phyloP scores from a whole-genome alignment of 2,113 vertebrate species.

The Orcinus orca region DNA sequence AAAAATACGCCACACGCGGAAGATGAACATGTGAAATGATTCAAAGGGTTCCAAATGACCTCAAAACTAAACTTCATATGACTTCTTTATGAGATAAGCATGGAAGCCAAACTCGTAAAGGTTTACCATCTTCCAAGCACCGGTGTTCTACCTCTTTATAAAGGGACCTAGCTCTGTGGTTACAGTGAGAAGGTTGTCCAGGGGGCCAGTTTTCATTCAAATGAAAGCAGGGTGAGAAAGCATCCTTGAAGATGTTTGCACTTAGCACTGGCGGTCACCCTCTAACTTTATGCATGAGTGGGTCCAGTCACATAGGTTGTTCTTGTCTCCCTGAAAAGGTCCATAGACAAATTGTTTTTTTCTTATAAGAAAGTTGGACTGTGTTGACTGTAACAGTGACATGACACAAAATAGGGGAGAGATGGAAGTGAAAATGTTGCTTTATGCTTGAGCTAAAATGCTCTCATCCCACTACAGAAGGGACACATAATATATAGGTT shows the following conservation, averaged over 20 bases:
- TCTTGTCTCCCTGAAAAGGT: background rate
- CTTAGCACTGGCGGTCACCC: background rate
- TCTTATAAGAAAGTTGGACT: background rate
- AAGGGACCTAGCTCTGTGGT: background rate
- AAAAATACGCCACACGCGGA: background rate
- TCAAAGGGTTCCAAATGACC: background rate
- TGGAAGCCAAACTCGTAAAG: background rate
- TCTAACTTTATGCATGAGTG: background rate
- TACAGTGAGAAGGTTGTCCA: background rate
- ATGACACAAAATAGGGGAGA: background rate
- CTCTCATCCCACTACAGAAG: background rate
- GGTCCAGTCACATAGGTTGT: background rate
- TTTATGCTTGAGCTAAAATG: background rate
- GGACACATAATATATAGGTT: background rate
- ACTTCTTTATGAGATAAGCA: background rate
- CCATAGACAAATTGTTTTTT: background rate
- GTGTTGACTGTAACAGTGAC: background rate
- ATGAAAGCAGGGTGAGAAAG: background rate
- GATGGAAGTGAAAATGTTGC: background rate
- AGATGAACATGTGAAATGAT: background rate
- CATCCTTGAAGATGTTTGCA: fast-evolving
- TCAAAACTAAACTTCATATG: background rate
- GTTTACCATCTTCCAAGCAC: background rate
- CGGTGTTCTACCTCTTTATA: background rate
- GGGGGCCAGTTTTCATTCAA: background rate